Percentiles rank a stretch among this genome's conserved stretches.
Evolutionary conservation across 2,888 invertebrate genomes (phyloP).

Genomic region (Carterocephalus palaemon): DNA sequence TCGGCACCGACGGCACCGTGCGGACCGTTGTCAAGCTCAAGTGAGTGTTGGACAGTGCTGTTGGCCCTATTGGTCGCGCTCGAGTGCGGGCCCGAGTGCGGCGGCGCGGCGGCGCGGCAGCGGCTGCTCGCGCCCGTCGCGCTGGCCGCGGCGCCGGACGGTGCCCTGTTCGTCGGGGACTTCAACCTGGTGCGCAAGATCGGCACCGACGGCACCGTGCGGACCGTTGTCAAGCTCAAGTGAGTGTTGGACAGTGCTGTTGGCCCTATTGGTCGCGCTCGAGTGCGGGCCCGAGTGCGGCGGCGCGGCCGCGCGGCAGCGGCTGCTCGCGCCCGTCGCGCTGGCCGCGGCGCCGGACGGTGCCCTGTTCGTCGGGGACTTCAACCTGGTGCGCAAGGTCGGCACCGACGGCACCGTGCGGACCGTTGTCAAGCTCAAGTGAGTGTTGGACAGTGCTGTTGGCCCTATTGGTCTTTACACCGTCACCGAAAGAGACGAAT

Average conservation of each 20-base stretch:
- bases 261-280: too few species aligned
- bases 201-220: constrained; percentile 89
- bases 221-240: constrained; percentile 89
- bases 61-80: too few species aligned
- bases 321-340: constrained; percentile 94
- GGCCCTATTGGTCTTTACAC: too few species aligned
- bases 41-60: too few species aligned
- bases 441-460: too few species aligned
- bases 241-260: too few species aligned
- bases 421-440: constrained; percentile 90
- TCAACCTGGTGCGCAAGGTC: constrained; percentile 93
- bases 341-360: constrained; percentile 95
- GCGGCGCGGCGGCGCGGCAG: constrained; percentile 88
- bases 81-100: constrained; percentile 87
- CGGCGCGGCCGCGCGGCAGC: constrained; percentile 87
- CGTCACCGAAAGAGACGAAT: too few species aligned
- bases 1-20: constrained; percentile 90
- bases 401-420: constrained; percentile 90
- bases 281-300: constrained; percentile 88
- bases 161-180: constrained; percentile 96
- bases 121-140: constrained; percentile 95
- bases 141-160: constrained; percentile 93
- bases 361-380: constrained; percentile 96
- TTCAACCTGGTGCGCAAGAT: constrained; percentile 95
- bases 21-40: constrained; percentile 88